These are phyloP conservation scores for Candoia aspera DNA, from an alignment of 2,113 vertebrate genomes.

Conservation along the genomic window DNA sequence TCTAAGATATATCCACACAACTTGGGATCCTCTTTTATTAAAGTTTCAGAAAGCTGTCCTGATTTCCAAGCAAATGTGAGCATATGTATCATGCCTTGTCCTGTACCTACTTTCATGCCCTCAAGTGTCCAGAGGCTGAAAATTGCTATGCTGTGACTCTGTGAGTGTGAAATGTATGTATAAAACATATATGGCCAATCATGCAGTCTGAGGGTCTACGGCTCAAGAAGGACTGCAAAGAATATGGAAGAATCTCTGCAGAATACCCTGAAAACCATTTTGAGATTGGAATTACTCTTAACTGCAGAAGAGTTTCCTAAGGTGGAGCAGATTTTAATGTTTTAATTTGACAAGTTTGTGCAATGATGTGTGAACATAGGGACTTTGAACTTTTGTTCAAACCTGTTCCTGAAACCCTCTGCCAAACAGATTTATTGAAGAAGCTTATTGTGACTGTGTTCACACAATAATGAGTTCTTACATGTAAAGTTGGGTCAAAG, in stretches of 20 bases:
- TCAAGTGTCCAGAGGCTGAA: too few species aligned
- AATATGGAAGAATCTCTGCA: neutral
- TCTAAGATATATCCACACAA: too few species aligned
- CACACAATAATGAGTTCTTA: neutral
- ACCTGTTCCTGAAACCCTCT: neutral
- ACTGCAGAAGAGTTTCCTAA: neutral
- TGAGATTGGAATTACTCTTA: neutral
- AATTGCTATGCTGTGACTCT: too few species aligned
- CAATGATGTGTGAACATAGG: neutral
- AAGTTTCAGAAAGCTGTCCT: too few species aligned
- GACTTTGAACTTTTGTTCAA: neutral
- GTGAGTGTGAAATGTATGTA: too few species aligned
- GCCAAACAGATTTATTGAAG: neutral
- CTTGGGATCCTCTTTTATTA: too few species aligned
- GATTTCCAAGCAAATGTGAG: too few species aligned
- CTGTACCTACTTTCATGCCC: too few species aligned
- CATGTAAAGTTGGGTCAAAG: neutral
- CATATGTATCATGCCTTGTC: too few species aligned
- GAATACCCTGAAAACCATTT: neutral
- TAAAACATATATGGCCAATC: too few species aligned
- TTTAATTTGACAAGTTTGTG: neutral
- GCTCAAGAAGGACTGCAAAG: neutral
- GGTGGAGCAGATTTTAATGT: neutral
- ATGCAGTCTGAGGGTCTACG: too few species aligned
- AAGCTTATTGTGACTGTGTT: neutral